A percentile compares a stretch with the other conserved stretches of the same genome.
phyloP scores from a whole-genome alignment of 2,797 vertebrate species.

The Diglossa cyanea region DNA sequence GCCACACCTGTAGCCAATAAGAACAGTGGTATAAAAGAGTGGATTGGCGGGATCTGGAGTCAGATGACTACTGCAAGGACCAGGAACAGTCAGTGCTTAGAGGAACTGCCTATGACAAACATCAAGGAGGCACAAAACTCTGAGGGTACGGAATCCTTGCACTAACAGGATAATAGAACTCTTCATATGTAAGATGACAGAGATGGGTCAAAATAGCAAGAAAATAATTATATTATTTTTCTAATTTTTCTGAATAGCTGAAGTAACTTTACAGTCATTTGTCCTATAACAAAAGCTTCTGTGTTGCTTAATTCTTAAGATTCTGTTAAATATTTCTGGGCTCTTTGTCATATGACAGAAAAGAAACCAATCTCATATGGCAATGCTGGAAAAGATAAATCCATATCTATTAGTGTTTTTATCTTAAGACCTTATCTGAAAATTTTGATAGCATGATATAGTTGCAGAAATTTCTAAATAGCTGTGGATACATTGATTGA shows the following conservation, averaged over 20 bases:
- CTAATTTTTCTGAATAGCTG: background rate
- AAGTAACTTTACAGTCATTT: background rate
- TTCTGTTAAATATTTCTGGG: background rate
- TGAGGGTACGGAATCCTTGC: too few relatives aligned
- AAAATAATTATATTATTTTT: background rate
- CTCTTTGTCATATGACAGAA: fast-evolving
- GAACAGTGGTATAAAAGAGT: too few relatives aligned
- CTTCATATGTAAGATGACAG: too few relatives aligned
- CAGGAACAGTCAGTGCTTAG: too few relatives aligned
- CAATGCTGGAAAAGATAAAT: background rate
- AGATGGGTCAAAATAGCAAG: background rate
- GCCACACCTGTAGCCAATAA: too few relatives aligned
- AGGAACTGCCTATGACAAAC: too few relatives aligned
- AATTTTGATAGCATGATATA: background rate
- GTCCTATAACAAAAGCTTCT: background rate
- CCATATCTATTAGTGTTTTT: background rate
- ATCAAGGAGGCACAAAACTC: too few relatives aligned
- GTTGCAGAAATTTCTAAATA: background rate
- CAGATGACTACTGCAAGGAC: too few relatives aligned
- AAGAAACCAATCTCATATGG: background rate
- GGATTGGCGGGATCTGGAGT: too few relatives aligned
- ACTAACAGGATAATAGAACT: too few relatives aligned
- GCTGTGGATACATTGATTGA: background rate
- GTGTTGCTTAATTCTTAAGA: background rate
- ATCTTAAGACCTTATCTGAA: background rate